Percentiles rank a stretch among this genome's conserved stretches.
These are phyloP conservation scores for Drosophila mojavensis DNA, from an alignment of 1,140 invertebrate species.

Conservation along the genomic window DNA sequence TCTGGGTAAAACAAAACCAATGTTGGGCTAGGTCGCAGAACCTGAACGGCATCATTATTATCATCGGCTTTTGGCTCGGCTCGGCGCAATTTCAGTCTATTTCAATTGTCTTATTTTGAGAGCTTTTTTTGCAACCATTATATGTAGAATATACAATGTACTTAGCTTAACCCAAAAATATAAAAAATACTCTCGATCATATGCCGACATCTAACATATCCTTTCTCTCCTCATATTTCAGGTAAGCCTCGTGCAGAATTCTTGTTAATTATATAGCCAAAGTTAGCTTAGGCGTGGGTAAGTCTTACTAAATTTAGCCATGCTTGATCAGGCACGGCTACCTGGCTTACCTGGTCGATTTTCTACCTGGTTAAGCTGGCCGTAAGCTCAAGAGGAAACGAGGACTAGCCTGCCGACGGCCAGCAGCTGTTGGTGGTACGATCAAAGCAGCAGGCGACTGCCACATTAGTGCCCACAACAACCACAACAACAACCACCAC, in stretches of 20 bases:
- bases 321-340: no score
- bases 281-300: not conserved
- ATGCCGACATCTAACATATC: not conserved
- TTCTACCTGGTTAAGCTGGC: not conserved
- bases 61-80: slow-evolving; percentile 71
- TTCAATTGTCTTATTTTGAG: no score
- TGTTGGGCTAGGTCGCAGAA: slow-evolving; percentile 69
- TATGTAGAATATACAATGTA: not conserved
- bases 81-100: slow-evolving; percentile 43
- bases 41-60: slow-evolving; percentile 63
- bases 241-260: slow-evolving; percentile 22
- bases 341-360: not conserved
- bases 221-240: slow-evolving; percentile 35
- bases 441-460: slow-evolving; percentile 56
- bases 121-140: not conserved
- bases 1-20: slow-evolving; percentile 70
- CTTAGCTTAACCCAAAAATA: no score
- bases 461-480: slow-evolving; percentile 39
- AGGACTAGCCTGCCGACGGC: not conserved
- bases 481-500: slow-evolving; percentile 1
- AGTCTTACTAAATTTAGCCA: not conserved
- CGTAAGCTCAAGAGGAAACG: slow-evolving; percentile 7
- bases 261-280: no score
- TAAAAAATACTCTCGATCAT: no score
- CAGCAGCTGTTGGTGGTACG: slow-evolving; percentile 32